These are phyloP conservation scores for Acipenser oxyrinchus DNA, from an alignment of 2,797 vertebrate species.

Conservation along the genomic window DNA sequence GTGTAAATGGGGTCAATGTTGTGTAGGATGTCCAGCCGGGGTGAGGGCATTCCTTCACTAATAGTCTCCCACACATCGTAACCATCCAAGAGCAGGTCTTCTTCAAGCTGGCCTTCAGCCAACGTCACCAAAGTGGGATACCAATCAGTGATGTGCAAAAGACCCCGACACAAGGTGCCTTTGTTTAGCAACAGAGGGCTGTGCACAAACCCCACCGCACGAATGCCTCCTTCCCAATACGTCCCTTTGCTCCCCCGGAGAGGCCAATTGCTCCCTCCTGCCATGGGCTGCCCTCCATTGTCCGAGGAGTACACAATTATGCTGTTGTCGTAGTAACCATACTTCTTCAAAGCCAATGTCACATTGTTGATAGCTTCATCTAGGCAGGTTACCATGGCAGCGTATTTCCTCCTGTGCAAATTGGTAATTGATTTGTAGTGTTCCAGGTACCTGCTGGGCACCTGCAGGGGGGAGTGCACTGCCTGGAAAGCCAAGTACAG, in stretches of 20 bases:
- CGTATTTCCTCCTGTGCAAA: constrained; percentile 68
- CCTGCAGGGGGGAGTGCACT: constrained; percentile 78
- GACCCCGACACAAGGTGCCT: constrained; percentile 67
- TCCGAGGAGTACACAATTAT: constrained; percentile 87
- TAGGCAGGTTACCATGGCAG: constrained; percentile 85
- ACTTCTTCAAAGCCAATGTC: constrained; percentile 64
- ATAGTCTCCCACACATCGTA: constrained; percentile 82
- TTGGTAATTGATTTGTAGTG: constrained; percentile 70
- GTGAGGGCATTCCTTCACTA: constrained; percentile 72
- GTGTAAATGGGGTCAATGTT: constrained; percentile 91
- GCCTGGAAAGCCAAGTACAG: constrained; percentile 87
- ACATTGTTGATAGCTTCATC: constrained; percentile 76
- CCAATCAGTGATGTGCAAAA: constrained; percentile 92
- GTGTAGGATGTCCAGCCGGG: constrained; percentile 83
- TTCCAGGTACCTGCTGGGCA: constrained; percentile 72
- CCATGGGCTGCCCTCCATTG: constrained; percentile 81
- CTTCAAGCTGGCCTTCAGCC: constrained; percentile 59
- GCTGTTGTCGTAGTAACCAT: constrained; percentile 75
- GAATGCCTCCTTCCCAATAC: constrained; percentile 88
- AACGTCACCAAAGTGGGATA: constrained; percentile 80
- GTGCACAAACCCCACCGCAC: constrained; percentile 84
- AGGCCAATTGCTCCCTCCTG: constrained; percentile 87
- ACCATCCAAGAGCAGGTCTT: constrained; percentile 65
- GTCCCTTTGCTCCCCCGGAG: constrained; percentile 87
- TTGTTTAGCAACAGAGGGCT: constrained; percentile 79